phyloP scores from a whole-genome alignment of 2,888 invertebrate species.

The Scaptomyza flava region DNA sequence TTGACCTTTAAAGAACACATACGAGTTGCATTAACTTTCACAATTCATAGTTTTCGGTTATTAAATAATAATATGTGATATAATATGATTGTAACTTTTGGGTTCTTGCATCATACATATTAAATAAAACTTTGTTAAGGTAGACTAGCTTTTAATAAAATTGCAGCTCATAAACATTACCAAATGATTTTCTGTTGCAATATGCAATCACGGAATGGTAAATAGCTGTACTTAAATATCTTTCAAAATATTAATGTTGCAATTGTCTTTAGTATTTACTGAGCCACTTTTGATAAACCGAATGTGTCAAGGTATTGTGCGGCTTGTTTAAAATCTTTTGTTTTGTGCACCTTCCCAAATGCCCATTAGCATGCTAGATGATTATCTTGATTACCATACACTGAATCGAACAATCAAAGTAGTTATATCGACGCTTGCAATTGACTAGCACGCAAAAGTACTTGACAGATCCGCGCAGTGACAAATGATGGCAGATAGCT shows the following conservation, averaged over 20 bases:
- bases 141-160: conserved; percentile 10
- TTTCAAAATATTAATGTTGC: conserved; percentile 39
- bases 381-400: conserved; percentile 50
- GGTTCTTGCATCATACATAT: conserved; percentile 32
- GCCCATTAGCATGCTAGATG: conserved; percentile 52
- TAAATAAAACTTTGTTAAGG: not conserved
- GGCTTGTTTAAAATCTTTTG: conserved; percentile 29
- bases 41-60: not conserved
- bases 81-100: conserved; percentile 6
- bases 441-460: conserved; percentile 59
- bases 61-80: not conserved
- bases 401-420: conserved; percentile 40
- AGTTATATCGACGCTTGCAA: conserved; percentile 27
- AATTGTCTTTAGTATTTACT: conserved; percentile 23
- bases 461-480: conserved; percentile 42
- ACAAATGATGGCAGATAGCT: conserved; percentile 41
- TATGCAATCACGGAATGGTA: conserved; percentile 45
- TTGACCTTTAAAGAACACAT: not conserved
- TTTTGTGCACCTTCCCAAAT: conserved; percentile 36
- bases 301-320: conserved; percentile 62
- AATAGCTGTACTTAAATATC: conserved; percentile 30
- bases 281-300: conserved; percentile 35
- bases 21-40: no score
- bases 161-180: not conserved
- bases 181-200: conserved; percentile 7